These are phyloP conservation scores for Pipistrellus pygmaeus DNA, from an alignment of 2,797 vertebrate genomes.

Conservation along the genomic window DNA sequence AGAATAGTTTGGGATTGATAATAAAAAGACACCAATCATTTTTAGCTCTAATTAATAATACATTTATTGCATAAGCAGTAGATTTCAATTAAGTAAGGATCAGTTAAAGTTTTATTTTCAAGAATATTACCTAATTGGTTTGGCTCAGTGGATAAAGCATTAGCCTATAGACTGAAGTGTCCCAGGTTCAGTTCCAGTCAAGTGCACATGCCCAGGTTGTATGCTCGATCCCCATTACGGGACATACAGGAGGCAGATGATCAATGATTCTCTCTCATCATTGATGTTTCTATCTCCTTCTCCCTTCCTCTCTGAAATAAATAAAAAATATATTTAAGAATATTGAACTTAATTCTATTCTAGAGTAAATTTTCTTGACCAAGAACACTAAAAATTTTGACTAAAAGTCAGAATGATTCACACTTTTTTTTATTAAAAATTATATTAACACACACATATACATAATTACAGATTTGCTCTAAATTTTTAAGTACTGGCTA, in stretches of 20 bases:
- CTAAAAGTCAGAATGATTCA: background rate
- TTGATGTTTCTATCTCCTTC: too few species aligned
- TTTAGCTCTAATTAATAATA: slow-evolving; percentile 50
- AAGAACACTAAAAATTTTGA: slow-evolving; percentile 14
- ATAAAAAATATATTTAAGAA: background rate
- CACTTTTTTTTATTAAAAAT: background rate
- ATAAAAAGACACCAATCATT: slow-evolving; percentile 7
- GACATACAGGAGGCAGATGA: too few species aligned
- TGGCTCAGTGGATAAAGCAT: too few species aligned
- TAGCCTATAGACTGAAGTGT: too few species aligned
- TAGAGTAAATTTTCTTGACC: background rate
- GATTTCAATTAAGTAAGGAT: slow-evolving; percentile 34
- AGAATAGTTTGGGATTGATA: background rate
- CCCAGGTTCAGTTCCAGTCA: too few species aligned
- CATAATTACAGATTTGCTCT: background rate
- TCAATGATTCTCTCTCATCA: too few species aligned
- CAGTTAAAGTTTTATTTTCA: background rate
- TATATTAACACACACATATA: background rate
- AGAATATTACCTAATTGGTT: background rate
- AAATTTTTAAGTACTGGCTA: slow-evolving; percentile 30
- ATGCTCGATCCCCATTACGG: too few species aligned
- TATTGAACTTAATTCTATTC: background rate
- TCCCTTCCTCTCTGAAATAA: too few species aligned
- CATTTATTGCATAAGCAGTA: slow-evolving; percentile 13
- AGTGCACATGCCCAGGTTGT: too few species aligned